Percentiles rank a stretch among this genome's conserved stretches.
These are phyloP conservation scores for Oncorhynchus gorbuscha DNA, from an alignment of 2,113 vertebrate genomes.

Conservation along the genomic window DNA sequence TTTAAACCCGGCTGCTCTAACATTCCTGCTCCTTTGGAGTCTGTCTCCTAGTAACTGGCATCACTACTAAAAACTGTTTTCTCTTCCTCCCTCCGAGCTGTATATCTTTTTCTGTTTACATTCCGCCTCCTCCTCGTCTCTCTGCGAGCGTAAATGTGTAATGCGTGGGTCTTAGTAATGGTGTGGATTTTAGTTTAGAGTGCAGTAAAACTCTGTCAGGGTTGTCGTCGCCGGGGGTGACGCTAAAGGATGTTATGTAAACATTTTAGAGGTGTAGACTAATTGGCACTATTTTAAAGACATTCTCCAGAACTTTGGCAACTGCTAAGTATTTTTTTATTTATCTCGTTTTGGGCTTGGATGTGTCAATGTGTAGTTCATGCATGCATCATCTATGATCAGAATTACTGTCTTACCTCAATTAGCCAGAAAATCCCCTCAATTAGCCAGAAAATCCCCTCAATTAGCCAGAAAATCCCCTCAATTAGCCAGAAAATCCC, in stretches of 20 bases:
- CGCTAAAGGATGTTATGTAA: constrained; percentile 21
- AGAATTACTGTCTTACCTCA: too few relatives aligned
- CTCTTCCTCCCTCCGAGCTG: constrained; percentile 31
- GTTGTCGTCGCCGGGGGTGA: constrained; percentile 33
- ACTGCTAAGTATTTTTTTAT: too few relatives aligned
- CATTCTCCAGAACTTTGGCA: too few relatives aligned
- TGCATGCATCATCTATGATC: too few relatives aligned
- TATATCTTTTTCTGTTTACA: constrained; percentile 42
- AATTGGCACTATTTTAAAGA: too few relatives aligned
- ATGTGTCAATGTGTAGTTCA: too few relatives aligned
- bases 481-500: too few relatives aligned
- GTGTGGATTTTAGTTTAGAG: constrained; percentile 35
- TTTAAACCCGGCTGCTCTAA: constrained; percentile 39
- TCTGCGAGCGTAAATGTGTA: constrained; percentile 43
- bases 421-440: too few relatives aligned
- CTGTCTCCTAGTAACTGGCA: constrained; percentile 61
- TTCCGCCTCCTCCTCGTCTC: constrained; percentile 21
- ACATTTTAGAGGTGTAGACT: not conserved
- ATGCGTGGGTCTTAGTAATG: constrained; percentile 30
- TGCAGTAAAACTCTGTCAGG: constrained; percentile 38
- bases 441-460: too few relatives aligned
- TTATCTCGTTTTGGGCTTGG: too few relatives aligned
- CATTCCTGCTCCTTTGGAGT: constrained; percentile 51
- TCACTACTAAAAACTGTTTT: constrained; percentile 42
- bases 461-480: too few relatives aligned